Evolutionary conservation across 1,140 invertebrate genomes (phyloP).

Genomic region (Cecropterus lyciades): DNA sequence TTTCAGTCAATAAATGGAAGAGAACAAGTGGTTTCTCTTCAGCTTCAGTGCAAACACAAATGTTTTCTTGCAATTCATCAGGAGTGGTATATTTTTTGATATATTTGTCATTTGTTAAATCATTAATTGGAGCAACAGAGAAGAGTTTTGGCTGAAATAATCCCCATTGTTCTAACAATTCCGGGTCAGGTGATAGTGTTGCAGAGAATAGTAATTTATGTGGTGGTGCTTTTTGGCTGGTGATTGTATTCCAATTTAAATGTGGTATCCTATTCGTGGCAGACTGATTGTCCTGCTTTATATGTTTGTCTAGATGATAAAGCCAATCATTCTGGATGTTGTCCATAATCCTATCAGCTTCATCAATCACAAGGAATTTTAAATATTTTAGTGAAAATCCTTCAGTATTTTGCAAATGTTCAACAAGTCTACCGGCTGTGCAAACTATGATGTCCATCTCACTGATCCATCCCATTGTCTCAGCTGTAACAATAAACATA

Average conservation of each 20-base stretch:
- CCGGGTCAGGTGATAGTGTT: conserved; percentile 97
- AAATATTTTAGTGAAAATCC: conserved; percentile 94
- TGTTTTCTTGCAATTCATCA: conserved; percentile 91
- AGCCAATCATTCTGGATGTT: conserved; percentile 96
- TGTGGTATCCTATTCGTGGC: conserved; percentile 67
- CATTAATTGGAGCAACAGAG: conserved; percentile 87
- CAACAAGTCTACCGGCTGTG: conserved; percentile 96
- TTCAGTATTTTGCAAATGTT: conserved; percentile 94
- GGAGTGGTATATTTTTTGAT: conserved; percentile 94
- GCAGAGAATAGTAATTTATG: conserved; percentile 98
- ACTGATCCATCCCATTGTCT: conserved; percentile 81
- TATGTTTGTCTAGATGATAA: conserved; percentile 87
- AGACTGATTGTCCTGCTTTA: conserved; percentile 75
- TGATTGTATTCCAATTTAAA: conserved; percentile 79
- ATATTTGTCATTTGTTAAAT: conserved; percentile 73
- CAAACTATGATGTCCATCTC: conserved; percentile 95
- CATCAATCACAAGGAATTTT: conserved; percentile 96
- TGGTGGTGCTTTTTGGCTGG: conserved; percentile 84
- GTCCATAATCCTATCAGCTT: conserved; percentile 97
- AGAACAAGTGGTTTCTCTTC: conserved; percentile 94
- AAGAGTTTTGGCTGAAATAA: conserved; percentile 97
- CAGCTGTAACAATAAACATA: conserved; percentile 66
- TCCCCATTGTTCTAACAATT: conserved; percentile 94
- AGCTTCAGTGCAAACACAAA: conserved; percentile 86
- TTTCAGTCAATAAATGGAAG: conserved; percentile 88